A percentile compares a stretch with the other conserved stretches of the same genome.
phyloP scores from a whole-genome alignment of 2,888 invertebrate genomes.

The Lucinisca nassula region DNA sequence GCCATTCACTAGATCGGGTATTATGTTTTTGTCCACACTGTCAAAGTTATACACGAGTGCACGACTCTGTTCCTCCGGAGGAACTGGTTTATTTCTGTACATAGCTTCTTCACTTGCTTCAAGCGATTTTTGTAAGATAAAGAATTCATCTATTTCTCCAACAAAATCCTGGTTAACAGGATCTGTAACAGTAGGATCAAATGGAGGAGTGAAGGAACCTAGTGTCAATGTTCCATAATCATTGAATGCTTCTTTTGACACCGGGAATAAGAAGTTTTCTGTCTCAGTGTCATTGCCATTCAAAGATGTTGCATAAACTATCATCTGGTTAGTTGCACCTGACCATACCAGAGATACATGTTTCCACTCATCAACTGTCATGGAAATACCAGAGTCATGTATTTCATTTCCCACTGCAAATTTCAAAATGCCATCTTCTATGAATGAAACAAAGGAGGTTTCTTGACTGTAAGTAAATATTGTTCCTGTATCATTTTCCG shows the following conservation, averaged over 20 bases:
- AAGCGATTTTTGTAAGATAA: background rate
- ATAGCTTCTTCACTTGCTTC: background rate
- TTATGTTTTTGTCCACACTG: background rate
- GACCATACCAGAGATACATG: background rate
- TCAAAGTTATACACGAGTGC: background rate
- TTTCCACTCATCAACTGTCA: background rate
- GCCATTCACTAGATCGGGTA: background rate
- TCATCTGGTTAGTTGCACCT: background rate
- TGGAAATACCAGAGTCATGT: background rate
- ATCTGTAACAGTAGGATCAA: constrained; percentile 32
- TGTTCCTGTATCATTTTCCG: background rate
- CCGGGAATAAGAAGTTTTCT: constrained; percentile 16
- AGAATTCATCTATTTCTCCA: constrained; percentile 3
- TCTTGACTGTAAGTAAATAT: background rate
- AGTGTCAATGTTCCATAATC: constrained; percentile 71
- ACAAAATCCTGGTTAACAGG: background rate
- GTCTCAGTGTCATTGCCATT: background rate
- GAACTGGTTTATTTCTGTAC: background rate
- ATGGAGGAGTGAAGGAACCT: constrained; percentile 68
- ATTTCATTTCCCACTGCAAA: background rate
- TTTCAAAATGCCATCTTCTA: background rate
- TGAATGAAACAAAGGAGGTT: background rate
- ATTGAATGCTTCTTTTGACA: constrained; percentile 56
- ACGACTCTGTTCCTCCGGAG: background rate
- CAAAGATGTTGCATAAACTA: background rate